Evolutionary conservation across 1,140 invertebrate species (phyloP).

Genomic region (Drosophila orena): DNA sequence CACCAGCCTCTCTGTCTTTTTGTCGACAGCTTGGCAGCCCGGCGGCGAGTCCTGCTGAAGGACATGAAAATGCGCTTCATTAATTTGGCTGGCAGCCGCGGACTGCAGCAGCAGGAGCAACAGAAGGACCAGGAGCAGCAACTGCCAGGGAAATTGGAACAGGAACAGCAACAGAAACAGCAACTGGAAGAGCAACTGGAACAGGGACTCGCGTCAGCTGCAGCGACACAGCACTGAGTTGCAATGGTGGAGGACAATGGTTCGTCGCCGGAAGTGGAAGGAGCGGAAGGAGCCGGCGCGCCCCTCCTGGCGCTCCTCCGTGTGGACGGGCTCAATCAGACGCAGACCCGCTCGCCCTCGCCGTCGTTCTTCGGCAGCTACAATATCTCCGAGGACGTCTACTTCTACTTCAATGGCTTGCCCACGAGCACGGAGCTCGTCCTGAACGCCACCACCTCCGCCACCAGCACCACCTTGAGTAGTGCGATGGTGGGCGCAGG

Average conservation of each 20-base stretch:
- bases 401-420: conserved; percentile 79
- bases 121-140: conserved; percentile 18
- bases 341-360: conserved; percentile 18
- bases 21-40: conserved; percentile 28
- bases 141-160: conserved; percentile 27
- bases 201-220: conserved; percentile 53
- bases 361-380: conserved; percentile 75
- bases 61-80: conserved; percentile 62
- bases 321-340: conserved; percentile 59
- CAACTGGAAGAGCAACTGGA: conserved; percentile 11
- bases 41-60: conserved; percentile 35
- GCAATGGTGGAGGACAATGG: conserved; percentile 46
- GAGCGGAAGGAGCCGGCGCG: conserved; percentile 21
- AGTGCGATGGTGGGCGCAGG: not conserved
- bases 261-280: conserved; percentile 55
- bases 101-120: conserved; percentile 30
- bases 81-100: conserved; percentile 57
- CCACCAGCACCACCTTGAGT: conserved; percentile 8
- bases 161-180: conserved; percentile 24
- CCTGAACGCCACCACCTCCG: conserved; percentile 28
- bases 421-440: conserved; percentile 59
- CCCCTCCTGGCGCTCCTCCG: conserved; percentile 66
- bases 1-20: conserved; percentile 6
- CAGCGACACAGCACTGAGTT: conserved; percentile 54
- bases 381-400: conserved; percentile 82